Conservation (phyloP, 2,113 vertebrate genomes). For the Corvus cornix region DNA sequence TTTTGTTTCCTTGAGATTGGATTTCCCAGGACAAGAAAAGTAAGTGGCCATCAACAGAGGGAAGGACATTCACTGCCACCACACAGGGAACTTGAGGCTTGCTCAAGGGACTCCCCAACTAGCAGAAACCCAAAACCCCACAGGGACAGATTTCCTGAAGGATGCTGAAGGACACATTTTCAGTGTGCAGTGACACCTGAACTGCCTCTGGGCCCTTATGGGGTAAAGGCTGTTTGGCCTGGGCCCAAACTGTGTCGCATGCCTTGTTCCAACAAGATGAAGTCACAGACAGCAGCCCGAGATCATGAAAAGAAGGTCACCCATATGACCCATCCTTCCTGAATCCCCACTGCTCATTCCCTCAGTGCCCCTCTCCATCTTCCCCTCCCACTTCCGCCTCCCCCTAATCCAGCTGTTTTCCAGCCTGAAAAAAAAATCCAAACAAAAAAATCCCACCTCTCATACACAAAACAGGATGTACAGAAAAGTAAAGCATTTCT, state of each 20-base stretch:
- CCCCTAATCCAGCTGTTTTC: background rate
- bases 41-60: background rate
- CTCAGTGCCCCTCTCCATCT: background rate
- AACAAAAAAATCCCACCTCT: background rate
- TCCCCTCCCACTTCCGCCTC: background rate
- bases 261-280: background rate
- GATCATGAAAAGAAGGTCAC: fast-evolving
- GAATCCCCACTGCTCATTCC: background rate
- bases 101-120: background rate
- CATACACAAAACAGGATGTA: background rate
- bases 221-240: background rate
- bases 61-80: background rate
- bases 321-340: background rate
- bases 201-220: background rate
- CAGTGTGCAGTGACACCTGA: background rate
- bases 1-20: background rate
- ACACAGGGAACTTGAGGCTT: fast-evolving
- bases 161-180: background rate
- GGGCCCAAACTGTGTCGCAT: background rate
- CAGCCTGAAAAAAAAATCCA: background rate
- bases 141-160: background rate
- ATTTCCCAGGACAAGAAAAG: background rate
- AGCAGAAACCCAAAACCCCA: background rate
- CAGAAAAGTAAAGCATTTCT: background rate
- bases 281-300: fast-evolving